Evolutionary conservation across 1,140 invertebrate species (phyloP), one percentile per base, ranked within the genome.

Genomic region (Radopholus similis): DNA sequence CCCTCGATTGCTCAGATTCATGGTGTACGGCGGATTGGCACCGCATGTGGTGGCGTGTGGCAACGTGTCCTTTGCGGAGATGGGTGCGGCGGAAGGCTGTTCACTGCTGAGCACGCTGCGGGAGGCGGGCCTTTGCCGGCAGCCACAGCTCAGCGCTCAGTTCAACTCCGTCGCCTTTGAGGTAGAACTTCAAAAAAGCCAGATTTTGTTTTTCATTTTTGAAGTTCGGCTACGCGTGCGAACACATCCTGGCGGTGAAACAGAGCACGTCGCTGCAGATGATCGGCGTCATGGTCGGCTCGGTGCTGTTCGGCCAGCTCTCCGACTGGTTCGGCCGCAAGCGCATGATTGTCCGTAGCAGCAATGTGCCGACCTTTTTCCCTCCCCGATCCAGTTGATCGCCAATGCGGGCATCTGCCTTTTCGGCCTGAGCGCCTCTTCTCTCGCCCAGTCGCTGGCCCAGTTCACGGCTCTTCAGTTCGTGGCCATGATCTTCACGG

Each of bases 401-500:
- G 63, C 23, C 47, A 56, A 67, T 37, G 5, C 58, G 13, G 73
- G 76, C 44, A 76, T 77, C 65, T 65, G 72, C n/a, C 26, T 76
- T 30, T 62, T 75, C 32, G 26, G 57, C 40, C 62, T 75, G 9
- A 26, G 47, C 21, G 77, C 73, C 30, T 75, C 73, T 3, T 38
- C 55, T 28, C 47, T 63, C 13, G 13, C 55, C 6, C 3, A 64
- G 4, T 71, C 75, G 9, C 54, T 75, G 1, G 21, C 18, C 59
- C 15, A 35, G 38, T 75, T 75, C 53, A 80, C 77, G 6, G 32
- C 40, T 9, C 21, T 74, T 23, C 51, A 72, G 35, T 55, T 77
- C 28, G 21, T 44, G 0, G 34, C 77, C 1, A 77, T 75, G 77
- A 79, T 75, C 42, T 78, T 80, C 42, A 62, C 42, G 4, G 73